Base-by-base conservation (phyloP, 2,888 invertebrate genomes). In the Corbicula japonica region DNA sequence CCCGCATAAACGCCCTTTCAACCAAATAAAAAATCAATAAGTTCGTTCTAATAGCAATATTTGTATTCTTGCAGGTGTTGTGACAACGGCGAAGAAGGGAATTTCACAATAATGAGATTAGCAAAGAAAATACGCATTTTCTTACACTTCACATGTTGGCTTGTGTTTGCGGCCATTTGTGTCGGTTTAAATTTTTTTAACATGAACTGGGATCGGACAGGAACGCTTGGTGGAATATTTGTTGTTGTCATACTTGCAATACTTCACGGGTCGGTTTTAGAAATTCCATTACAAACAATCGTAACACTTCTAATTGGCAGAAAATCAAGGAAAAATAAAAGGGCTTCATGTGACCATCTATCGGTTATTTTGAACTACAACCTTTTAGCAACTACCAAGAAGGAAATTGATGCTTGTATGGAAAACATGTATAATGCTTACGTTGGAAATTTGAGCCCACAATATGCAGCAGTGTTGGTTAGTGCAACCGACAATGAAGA, bases 371-470 rank as follows among this genome's bases (percentile, higher is more conserved):
- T 89, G 10, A 89, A 89, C 69, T 89, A 89, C 72, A 89, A 89
- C 68, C 73, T 89, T 10, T 66, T 89, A 30, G 89, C 89, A 5
- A 74, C 86, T 2, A 83, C 86, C 46, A 84, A 81, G 63, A 89
- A 88, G 52, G 89, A 90, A 65, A 87, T 90, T 23, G 88, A 90
- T 30, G 89, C 89, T 62, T 88, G 90, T 68, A 71, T 89, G 28
- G 83, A 88, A 34, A 88, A 87, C 10, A 91, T 91, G 91, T 90
- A 85, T 69, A 76, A 86, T 50, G 90, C 89, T 5, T 91, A 85
- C 65, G 89, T 91, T 66, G 87, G 86, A 10, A 91, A 90, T 70
- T 69, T 91, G 15, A 82, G 85, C 48, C 85, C 85, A 12, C 88
- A 87, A 66, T 77, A 88, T 4, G 85, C 87, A 8, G 89, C 89